phyloP scores from a whole-genome alignment of 2,888 invertebrate genomes.

The Rhyacophila evoluta region DNA sequence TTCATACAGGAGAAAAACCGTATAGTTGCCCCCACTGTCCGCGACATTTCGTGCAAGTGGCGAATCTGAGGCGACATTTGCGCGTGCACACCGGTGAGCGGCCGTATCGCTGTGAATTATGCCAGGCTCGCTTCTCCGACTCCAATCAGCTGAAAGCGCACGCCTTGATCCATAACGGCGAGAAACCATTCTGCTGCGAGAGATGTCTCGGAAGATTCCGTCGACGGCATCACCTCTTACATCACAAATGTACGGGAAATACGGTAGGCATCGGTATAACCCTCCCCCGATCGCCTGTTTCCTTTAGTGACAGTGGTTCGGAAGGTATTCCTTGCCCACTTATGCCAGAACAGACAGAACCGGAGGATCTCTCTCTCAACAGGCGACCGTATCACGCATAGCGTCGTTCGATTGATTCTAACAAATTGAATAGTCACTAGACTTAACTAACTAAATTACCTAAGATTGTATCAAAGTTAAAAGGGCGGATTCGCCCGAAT shows the following conservation, averaged over 20 bases:
- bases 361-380: slow-evolving; percentile 87
- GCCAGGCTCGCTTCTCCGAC: slow-evolving; percentile 89
- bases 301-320: slow-evolving; percentile 64
- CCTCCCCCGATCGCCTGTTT: slow-evolving; percentile 60
- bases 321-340: slow-evolving; percentile 59
- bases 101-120: slow-evolving; percentile 89
- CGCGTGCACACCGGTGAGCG: slow-evolving; percentile 93
- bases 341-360: slow-evolving; percentile 88
- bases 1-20: slow-evolving; percentile 94
- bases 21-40: slow-evolving; percentile 94
- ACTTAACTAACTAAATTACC: slow-evolving; percentile 3
- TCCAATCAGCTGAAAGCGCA: slow-evolving; percentile 94
- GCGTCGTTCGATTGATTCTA: slow-evolving; percentile 59
- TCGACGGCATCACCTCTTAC: slow-evolving; percentile 86
- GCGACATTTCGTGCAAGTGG: slow-evolving; percentile 93
- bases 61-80: slow-evolving; percentile 88
- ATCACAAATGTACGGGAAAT: slow-evolving; percentile 78
- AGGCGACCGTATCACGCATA: slow-evolving; percentile 68
- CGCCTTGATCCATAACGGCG: slow-evolving; percentile 88
- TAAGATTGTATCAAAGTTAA: neutral
- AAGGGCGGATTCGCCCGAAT: slow-evolving; percentile 59
- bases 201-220: slow-evolving; percentile 85
- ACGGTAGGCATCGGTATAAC: slow-evolving; percentile 62
- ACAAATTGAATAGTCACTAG: slow-evolving; percentile 32
- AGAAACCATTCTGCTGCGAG: slow-evolving; percentile 88